Base-by-base conservation (phyloP, 2,797 vertebrate species). In the Lycodopsis pacificus region DNA sequence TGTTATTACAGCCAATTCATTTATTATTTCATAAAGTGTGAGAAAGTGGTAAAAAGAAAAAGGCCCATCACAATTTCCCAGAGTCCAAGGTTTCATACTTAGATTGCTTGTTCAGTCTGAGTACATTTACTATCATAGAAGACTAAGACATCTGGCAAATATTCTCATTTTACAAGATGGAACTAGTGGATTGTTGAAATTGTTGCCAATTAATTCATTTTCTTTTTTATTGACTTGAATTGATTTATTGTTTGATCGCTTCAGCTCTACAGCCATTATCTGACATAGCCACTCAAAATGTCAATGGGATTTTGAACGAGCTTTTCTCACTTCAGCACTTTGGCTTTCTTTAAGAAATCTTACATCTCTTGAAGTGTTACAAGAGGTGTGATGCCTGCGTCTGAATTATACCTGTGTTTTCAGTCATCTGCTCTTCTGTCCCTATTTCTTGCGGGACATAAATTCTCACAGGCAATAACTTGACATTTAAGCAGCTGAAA, bases 401-500 rank as follows among this genome's bases (percentile, higher is more conserved):
- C 22, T 57, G 63, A 82, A 61, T 34, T 8, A 38, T 56, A 62
- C 25, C 59, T 53, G 10, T 27, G 32, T 32, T 71, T 70, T 54
- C 40, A 63, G 19, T 69, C 14, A 20, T 61, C 22, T 69, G 10
- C 32, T 65, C 51, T 40, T 46, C 62, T 48, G 38, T 19, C 19
- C 5, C 3, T n/a, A 1, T 58, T 44, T 38, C 42, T 58, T 17
- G n/a, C 20, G 4, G 5, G 5, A 20, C 48, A 64, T 54, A 32
- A 40, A 32, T 10, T 59, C 25, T 77, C 46, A 22, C 13, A 20
- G 30, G 25, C 17, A 30, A n/a, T 64, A 71, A 66, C 48, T 77
- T 82, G 58, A 54, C 73, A 68, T 85, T 63, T 73, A 27, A 77
- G 56, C 58, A 69, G 44, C 22, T 80, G 14, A 51, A 61, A 76